These are phyloP conservation scores for Griposia aprilina DNA, from an alignment of 2,888 invertebrate species.

Conservation along the genomic window DNA sequence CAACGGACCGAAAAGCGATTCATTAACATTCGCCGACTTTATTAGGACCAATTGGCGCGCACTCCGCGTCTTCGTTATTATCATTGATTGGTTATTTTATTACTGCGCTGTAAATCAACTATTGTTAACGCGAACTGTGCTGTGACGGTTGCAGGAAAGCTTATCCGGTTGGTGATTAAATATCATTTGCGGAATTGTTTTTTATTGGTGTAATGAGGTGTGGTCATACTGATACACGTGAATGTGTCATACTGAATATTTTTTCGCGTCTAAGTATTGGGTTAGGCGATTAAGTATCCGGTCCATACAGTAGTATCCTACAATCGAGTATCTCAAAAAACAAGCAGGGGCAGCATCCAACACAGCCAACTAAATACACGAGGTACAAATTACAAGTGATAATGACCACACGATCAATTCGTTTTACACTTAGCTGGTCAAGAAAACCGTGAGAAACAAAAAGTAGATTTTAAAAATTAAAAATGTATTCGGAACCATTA, in stretches of 20 bases:
- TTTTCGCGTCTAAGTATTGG: background rate
- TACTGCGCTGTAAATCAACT: conserved; percentile 63
- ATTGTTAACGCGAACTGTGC: conserved; percentile 56
- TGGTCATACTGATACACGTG: too few species aligned
- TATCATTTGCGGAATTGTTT: conserved; percentile 27
- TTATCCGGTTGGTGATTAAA: conserved; percentile 25
- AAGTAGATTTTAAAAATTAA: conserved; percentile 6
- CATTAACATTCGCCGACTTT: conserved; percentile 90
- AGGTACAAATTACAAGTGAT: background rate
- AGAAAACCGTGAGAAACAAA: conserved; percentile 33
- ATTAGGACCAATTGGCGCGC: conserved; percentile 85
- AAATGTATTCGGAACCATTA: background rate
- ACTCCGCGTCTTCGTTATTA: conserved; percentile 73
- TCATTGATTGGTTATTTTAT: conserved; percentile 77
- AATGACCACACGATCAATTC: conserved; percentile 16
- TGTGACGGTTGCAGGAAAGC: conserved; percentile 38
- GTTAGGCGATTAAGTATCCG: background rate
- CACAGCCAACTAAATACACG: too few species aligned
- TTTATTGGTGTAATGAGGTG: conserved; percentile 21
- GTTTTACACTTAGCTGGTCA: background rate
- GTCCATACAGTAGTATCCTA: background rate
- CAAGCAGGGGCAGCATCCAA: background rate
- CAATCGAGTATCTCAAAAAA: background rate
- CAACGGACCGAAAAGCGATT: conserved; percentile 84
- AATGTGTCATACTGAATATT: background rate